Evolutionary conservation across 2,797 vertebrate genomes (phyloP).

Genomic region (Bradypus variegatus): DNA sequence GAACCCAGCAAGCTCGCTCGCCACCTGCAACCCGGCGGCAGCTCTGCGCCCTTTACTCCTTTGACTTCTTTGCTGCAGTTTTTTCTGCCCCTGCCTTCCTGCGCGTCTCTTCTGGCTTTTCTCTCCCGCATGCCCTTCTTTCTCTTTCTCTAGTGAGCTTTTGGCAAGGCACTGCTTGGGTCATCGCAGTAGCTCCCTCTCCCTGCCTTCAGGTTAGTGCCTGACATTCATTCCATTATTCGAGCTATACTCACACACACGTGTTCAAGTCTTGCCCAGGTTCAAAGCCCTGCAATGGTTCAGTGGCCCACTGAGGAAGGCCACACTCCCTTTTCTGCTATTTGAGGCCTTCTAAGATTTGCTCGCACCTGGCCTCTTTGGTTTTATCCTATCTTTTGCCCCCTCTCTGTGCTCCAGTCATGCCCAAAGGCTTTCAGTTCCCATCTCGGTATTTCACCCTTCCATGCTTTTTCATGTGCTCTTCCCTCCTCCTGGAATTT

Average conservation of each 20-base stretch:
- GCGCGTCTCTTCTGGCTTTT: not conserved
- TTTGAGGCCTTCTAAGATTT: not conserved
- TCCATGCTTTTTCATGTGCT: not conserved
- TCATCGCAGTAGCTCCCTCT: not conserved
- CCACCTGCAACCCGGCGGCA: rapidly evolving
- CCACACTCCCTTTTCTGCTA: rapidly evolving
- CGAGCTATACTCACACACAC: not conserved
- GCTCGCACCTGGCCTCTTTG: not conserved
- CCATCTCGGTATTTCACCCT: rapidly evolving
- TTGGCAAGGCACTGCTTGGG: not conserved
- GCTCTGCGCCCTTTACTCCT: no score
- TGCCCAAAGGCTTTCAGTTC: not conserved
- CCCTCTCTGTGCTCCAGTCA: not conserved
- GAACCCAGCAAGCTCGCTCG: not conserved
- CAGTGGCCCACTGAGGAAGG: not conserved
- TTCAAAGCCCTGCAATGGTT: not conserved
- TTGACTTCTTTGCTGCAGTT: rapidly evolving
- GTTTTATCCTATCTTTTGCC: not conserved
- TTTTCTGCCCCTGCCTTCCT: not conserved
- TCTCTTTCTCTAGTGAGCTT: not conserved
- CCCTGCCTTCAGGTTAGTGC: not conserved
- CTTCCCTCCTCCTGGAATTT: not conserved
- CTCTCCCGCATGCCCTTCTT: rapidly evolving
- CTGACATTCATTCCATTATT: rapidly evolving
- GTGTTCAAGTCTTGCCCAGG: not conserved